Percentiles rank a stretch among this genome's conserved stretches.
Conservation (phyloP, 2,888 invertebrate species). For the Lepidochrysops patricia region DNA sequence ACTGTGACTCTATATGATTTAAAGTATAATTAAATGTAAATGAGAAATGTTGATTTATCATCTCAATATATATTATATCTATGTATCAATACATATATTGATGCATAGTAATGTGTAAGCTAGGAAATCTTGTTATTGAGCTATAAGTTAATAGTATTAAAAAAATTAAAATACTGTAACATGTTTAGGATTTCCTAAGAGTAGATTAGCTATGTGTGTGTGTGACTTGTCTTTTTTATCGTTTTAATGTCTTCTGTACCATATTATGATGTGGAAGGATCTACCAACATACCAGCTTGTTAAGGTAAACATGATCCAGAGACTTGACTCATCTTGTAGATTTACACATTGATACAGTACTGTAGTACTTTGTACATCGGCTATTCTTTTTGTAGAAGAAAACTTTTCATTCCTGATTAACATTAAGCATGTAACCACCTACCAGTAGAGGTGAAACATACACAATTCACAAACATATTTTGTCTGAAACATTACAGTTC, state of each 20-base stretch:
- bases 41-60: too few species aligned
- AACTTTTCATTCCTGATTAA: too few species aligned
- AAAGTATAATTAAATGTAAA: too few species aligned
- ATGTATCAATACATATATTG: too few species aligned
- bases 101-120: neutral
- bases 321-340: conserved; percentile 59
- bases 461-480: too few species aligned
- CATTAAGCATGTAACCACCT: too few species aligned
- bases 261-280: conserved; percentile 75
- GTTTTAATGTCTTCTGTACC: conserved; percentile 71
- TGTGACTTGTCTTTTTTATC: conserved; percentile 72
- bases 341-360: conserved; percentile 53
- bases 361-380: neutral
- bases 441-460: too few species aligned
- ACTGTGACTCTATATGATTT: neutral
- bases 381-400: neutral
- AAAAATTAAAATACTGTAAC: neutral
- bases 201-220: conserved; percentile 59
- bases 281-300: conserved; percentile 79
- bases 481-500: too few species aligned
- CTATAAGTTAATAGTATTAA: neutral
- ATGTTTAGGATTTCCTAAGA: conserved; percentile 18
- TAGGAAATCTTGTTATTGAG: neutral
- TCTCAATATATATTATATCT: too few species aligned
- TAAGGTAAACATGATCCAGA: conserved; percentile 72